These are phyloP conservation scores for Danio rerio DNA, from an alignment of 2,113 vertebrate species.

Conservation along the genomic window GRCz12tu NC_133185.1:42796001-42796500, in stretches of 20 bases:
- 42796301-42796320: slow-evolving; percentile 71
- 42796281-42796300: slow-evolving; percentile 73
- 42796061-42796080: neutral
- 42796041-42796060: neutral
- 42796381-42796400: neutral
- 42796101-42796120: too few relatives aligned
- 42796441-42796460: slow-evolving; percentile 74
- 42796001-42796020: neutral
- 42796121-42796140: neutral
- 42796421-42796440: slow-evolving; percentile 36
- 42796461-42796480: slow-evolving; percentile 66
- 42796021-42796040: neutral
- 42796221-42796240: neutral
- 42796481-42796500: slow-evolving; percentile 69
- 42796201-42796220: neutral
- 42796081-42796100: neutral
- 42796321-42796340: neutral
- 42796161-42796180: neutral
- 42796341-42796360: slow-evolving; percentile 3
- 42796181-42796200: neutral
- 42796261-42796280: too few relatives aligned
- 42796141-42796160: neutral
- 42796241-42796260: too few relatives aligned
- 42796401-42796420: neutral
- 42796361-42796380: slow-evolving; percentile 7